Evolutionary conservation across 2,113 vertebrate species (phyloP).

Genomic region (Neoarius graeffei): DNA sequence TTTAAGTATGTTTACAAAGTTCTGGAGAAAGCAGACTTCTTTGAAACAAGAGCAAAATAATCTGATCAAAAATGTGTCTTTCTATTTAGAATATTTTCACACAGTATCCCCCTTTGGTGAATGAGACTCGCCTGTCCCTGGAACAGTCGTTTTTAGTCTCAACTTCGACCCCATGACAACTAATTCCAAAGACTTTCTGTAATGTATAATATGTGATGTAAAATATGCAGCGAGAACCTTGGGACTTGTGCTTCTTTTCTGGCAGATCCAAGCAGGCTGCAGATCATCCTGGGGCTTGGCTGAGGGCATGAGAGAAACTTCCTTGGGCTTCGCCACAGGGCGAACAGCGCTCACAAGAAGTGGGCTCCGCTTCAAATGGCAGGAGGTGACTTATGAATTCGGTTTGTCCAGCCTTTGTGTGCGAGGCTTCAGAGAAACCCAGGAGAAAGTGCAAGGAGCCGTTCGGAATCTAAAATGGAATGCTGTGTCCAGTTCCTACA

Average conservation of each 20-base stretch:
- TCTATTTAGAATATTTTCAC: background rate
- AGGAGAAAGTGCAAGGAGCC: background rate
- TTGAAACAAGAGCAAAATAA: background rate
- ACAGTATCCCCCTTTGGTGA: background rate
- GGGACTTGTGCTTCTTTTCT: constrained; percentile 2
- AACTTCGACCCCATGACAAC: constrained; percentile 4
- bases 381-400: constrained; percentile 50
- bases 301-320: constrained; percentile 34
- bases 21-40: too few species aligned
- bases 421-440: constrained; percentile 31
- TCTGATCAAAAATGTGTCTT: background rate
- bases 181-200: constrained; percentile 17
- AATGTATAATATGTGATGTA: constrained; percentile 33
- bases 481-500: background rate
- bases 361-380: constrained; percentile 31
- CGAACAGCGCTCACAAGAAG: constrained; percentile 37
- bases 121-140: background rate
- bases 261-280: constrained; percentile 25
- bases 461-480: constrained; percentile 28
- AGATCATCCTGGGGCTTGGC: constrained; percentile 39
- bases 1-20: constrained; percentile 3
- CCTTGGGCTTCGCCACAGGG: constrained; percentile 33
- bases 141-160: background rate
- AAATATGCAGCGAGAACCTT: constrained; percentile 36
- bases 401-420: constrained; percentile 47